phyloP scores from a whole-genome alignment of 2,888 invertebrate genomes.

The Eupeodes latifasciatus region DNA sequence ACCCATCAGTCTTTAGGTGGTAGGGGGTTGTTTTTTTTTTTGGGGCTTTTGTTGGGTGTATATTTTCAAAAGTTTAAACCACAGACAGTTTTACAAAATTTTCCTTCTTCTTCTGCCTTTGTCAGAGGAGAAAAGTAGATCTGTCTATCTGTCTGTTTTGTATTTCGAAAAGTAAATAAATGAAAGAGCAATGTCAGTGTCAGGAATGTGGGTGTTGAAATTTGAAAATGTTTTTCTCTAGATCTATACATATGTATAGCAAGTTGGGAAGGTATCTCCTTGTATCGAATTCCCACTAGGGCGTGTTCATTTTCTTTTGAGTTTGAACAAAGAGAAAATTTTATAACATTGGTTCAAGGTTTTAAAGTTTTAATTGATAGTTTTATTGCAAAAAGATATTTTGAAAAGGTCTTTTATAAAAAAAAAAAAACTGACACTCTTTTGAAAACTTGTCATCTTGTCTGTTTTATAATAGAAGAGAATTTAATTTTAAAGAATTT shows the following conservation, averaged over 20 bases:
- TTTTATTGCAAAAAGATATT: too few relatives aligned
- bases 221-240: neutral
- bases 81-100: conserved; percentile 33
- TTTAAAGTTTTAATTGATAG: too few relatives aligned
- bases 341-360: too few relatives aligned
- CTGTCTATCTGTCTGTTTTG: conserved; percentile 23
- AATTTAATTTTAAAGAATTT: too few relatives aligned
- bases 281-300: conserved; percentile 5
- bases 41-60: neutral
- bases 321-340: neutral
- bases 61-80: conserved; percentile 14
- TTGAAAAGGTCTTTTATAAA: too few relatives aligned
- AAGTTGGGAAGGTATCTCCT: too few relatives aligned
- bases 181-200: conserved; percentile 33
- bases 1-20: neutral
- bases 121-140: conserved; percentile 21
- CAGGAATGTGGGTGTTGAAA: conserved; percentile 18
- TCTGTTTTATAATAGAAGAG: too few relatives aligned
- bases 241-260: too few relatives aligned
- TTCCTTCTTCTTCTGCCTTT: conserved; percentile 16
- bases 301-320: neutral
- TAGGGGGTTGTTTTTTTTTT: neutral
- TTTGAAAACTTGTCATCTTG: too few relatives aligned
- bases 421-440: neutral
- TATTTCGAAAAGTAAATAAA: conserved; percentile 37